Evolutionary conservation across 2,113 vertebrate species (phyloP).

Genomic region (Chunga burmeisteri): DNA sequence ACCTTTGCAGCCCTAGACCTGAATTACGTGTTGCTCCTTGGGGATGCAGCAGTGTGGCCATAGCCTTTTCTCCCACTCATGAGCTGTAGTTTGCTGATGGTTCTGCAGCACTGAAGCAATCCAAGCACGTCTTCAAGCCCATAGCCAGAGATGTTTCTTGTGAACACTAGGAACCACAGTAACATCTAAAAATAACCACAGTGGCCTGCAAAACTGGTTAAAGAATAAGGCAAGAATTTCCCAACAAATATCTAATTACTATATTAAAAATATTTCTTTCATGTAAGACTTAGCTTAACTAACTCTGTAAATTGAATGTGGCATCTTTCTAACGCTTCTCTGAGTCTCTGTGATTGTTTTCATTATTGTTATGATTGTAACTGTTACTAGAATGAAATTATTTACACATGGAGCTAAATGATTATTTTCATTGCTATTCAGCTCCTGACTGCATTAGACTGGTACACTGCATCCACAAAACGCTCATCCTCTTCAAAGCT

Average conservation of each 20-base stretch:
- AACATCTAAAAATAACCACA: neutral
- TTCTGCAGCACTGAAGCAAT: neutral
- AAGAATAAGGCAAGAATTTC: constrained; percentile 17
- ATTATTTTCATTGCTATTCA: constrained; percentile 63
- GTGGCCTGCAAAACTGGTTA: neutral
- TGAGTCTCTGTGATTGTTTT: constrained; percentile 67
- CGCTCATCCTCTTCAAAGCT: neutral
- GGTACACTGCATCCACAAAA: neutral
- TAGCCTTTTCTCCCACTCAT: neutral
- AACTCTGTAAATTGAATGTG: constrained; percentile 70
- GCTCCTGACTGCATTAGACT: neutral
- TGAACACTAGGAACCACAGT: neutral
- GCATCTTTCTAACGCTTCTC: constrained; percentile 57
- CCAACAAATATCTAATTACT: constrained; percentile 51
- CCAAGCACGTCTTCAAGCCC: neutral
- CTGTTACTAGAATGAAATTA: constrained; percentile 67
- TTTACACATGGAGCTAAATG: constrained; percentile 58
- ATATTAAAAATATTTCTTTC: constrained; percentile 53
- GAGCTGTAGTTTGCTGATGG: neutral
- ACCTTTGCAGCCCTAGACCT: neutral
- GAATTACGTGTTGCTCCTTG: neutral
- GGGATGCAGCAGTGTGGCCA: neutral
- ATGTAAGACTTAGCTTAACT: constrained; percentile 63
- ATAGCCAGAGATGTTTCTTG: neutral
- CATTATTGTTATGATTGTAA: constrained; percentile 55